These are phyloP conservation scores for Diachasma alloeum DNA, from an alignment of 1,140 invertebrate genomes.

Conservation along the genomic window DNA sequence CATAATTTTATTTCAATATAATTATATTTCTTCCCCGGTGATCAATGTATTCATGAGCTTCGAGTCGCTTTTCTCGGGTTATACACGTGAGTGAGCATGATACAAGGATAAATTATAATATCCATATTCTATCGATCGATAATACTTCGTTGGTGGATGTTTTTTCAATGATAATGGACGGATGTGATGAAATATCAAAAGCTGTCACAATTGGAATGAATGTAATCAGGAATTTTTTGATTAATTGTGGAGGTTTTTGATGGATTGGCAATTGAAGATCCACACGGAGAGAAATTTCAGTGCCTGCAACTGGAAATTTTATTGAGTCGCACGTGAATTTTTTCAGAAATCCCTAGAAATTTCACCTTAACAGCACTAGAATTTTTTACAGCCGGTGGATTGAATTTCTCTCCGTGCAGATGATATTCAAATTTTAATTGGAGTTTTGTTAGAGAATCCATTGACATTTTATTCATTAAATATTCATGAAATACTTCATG, in stretches of 20 bases:
- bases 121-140: background rate
- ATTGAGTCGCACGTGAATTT: too few relatives aligned
- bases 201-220: background rate
- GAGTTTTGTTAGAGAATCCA: too few relatives aligned
- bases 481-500: too few relatives aligned
- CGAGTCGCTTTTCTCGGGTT: background rate
- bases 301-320: too few relatives aligned
- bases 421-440: too few relatives aligned
- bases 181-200: background rate
- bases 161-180: background rate
- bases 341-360: too few relatives aligned
- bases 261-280: too few relatives aligned
- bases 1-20: background rate
- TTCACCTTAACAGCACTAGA: too few relatives aligned
- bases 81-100: constrained; percentile 2
- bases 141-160: background rate
- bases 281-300: too few relatives aligned
- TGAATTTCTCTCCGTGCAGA: too few relatives aligned
- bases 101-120: background rate
- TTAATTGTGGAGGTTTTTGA: background rate
- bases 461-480: too few relatives aligned
- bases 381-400: too few relatives aligned
- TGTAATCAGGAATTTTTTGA: background rate
- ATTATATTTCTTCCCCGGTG: constrained; percentile 5
- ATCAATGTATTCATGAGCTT: constrained; percentile 12